phyloP scores from a whole-genome alignment of 1,140 invertebrate species.

The Lepidurus couesii region DNA sequence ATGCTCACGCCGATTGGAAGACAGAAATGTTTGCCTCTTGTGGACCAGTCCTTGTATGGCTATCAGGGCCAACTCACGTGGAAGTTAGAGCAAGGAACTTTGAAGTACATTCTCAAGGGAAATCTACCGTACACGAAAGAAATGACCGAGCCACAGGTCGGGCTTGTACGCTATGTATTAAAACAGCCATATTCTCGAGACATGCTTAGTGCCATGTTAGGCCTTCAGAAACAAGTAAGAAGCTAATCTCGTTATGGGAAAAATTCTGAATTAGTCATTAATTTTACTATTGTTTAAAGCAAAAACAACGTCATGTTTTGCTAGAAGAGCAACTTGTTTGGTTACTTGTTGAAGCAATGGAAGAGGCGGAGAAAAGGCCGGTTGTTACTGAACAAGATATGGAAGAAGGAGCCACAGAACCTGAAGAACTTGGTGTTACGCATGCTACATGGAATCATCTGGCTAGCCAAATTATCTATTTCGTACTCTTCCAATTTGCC shows the following conservation, averaged over 20 bases:
- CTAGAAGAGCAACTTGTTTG: slow-evolving; percentile 91
- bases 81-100: slow-evolving; percentile 76
- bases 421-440: slow-evolving; percentile 59
- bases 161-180: slow-evolving; percentile 79
- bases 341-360: slow-evolving; percentile 84
- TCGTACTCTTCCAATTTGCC: slow-evolving; percentile 89
- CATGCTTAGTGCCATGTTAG: slow-evolving; percentile 91
- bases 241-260: neutral
- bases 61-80: slow-evolving; percentile 83
- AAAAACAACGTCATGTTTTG: slow-evolving; percentile 80
- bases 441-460: slow-evolving; percentile 88
- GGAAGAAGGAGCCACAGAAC: slow-evolving; percentile 46
- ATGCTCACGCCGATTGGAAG: slow-evolving; percentile 91
- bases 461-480: slow-evolving; percentile 91
- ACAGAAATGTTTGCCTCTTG: slow-evolving; percentile 83
- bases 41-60: slow-evolving; percentile 71
- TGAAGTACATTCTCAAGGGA: slow-evolving; percentile 84
- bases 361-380: slow-evolving; percentile 69
- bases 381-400: slow-evolving; percentile 42
- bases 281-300: slow-evolving; percentile 48
- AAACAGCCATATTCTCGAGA: slow-evolving; percentile 93
- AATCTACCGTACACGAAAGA: slow-evolving; percentile 86
- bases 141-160: slow-evolving; percentile 80
- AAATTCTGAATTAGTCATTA: slow-evolving; percentile 26
- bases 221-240: slow-evolving; percentile 75